Conservation (phyloP, 2,113 vertebrate genomes). For the Odocoileus hemionus region DNA sequence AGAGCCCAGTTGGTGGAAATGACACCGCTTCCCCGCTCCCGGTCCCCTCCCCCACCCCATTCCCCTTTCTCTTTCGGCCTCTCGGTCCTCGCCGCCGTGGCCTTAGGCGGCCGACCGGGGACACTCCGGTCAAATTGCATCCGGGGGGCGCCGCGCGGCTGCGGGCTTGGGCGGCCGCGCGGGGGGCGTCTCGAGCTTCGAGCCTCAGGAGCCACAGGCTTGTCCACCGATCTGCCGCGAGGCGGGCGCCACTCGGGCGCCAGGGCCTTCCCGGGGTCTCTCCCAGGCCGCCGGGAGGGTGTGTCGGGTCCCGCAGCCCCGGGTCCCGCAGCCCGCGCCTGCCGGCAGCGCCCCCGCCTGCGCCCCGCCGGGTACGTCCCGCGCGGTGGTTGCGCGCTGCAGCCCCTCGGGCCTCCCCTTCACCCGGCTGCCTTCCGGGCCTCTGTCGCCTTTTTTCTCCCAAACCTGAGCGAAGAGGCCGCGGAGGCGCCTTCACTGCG, state of each 20-base stretch:
- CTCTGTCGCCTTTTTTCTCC: background rate
- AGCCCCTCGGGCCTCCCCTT: background rate
- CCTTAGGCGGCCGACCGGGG: constrained; percentile 85
- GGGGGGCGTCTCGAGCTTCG: background rate
- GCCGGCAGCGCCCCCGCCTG: background rate
- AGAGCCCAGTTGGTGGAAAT: constrained; percentile 90
- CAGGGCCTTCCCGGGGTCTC: background rate
- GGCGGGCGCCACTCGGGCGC: no score
- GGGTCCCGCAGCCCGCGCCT: background rate
- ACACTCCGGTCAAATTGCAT: constrained; percentile 84
- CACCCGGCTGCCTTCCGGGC: background rate
- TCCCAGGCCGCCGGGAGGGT: background rate
- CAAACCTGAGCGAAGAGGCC: background rate
- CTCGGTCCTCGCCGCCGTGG: constrained; percentile 71
- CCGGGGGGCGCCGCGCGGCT: constrained; percentile 60
- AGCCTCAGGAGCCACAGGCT: background rate
- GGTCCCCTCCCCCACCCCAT: background rate
- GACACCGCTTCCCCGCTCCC: constrained; percentile 76
- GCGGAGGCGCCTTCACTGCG: background rate
- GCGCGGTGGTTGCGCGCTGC: rapidly evolving
- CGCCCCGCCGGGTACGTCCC: background rate
- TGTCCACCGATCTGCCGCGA: rapidly evolving
- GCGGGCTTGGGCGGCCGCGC: background rate
- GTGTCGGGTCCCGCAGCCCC: background rate
- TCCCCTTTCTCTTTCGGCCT: background rate